Conservation (phyloP, 2,797 vertebrate species). For the Leontocebus nigricollis region DNA sequence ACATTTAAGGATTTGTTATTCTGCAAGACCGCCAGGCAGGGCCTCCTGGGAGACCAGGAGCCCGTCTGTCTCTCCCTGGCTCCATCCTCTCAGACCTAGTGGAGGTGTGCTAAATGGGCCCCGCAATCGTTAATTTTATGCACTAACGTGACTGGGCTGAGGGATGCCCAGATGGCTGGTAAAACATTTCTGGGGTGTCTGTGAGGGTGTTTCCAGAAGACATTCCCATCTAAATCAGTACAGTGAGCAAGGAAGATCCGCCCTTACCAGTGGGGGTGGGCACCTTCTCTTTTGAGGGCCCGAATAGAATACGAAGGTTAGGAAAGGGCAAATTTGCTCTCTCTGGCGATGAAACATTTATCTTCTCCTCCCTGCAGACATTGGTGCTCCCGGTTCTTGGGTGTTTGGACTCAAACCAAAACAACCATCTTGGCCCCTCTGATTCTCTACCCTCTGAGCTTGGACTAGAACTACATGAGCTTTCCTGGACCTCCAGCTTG, state of each 20-base stretch:
- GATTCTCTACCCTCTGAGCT: not conserved
- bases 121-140: not conserved
- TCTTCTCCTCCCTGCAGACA: not conserved
- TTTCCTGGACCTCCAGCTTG: not conserved
- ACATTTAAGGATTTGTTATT: not conserved
- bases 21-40: not conserved
- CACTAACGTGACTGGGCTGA: not conserved
- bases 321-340: not conserved
- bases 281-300: not conserved
- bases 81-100: not conserved
- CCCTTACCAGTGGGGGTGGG: not conserved
- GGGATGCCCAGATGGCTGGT: not conserved
- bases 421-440: not conserved
- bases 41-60: not conserved
- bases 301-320: not conserved
- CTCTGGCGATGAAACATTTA: not conserved
- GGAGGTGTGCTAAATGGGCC: not conserved
- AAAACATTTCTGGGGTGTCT: not conserved
- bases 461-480: not conserved
- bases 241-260: not conserved
- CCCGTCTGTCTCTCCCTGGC: not conserved
- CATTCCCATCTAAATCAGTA: not conserved
- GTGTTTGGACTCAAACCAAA: no score
- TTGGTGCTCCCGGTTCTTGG: not conserved
- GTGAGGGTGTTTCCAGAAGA: not conserved